Evolutionary conservation across 2,888 invertebrate species (phyloP), one percentile per base, ranked within the genome.

Genomic region (Laothoe populi): DNA sequence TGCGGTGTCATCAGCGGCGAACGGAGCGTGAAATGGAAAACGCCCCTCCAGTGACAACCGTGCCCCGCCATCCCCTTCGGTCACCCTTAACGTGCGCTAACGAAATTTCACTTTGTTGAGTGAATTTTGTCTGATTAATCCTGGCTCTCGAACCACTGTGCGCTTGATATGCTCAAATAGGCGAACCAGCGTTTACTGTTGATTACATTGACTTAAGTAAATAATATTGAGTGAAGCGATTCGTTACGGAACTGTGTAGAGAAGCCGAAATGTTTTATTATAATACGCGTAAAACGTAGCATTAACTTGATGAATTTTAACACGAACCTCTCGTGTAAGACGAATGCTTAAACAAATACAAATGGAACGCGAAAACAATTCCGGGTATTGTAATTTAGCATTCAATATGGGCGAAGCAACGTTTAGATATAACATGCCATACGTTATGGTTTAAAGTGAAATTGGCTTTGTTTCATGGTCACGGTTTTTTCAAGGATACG

Each of bases 1-100:
- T 92, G 92, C 90, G 84, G 87, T 89, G 92, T 92, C 92, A 92
- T 92, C 92, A 92, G 87, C 73, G 82, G 70, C 73, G 87, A 91
- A 84, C 88, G 88, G 88, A 90, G 86, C 92, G 92, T 92, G 90
- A 86, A 92, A 92, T 92, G 88, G 92, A 92, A 92, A 86, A 92
- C 92, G 92, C 92, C 92, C 91, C 87, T 77, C 79, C 73, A 73
- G 85, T 84, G 86, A 88, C 88, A 84, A 78, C 80, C 83, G 75
- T 74, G 81, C 77, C 78, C 73, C 74, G 63, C 66, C 65, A 68
- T 63, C 73, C 73, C 64, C 70, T 71, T 71, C 68, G 74, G 64
- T 65, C 73, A 71, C 82, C 83, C 81, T 84, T 84, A 86, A 82
- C 84, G 77, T 70, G 75, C 78, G 86, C 87, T 90, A 90, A 90